Conservation (phyloP, 2,888 invertebrate species). For the Ferdinandea cuprea region DNA sequence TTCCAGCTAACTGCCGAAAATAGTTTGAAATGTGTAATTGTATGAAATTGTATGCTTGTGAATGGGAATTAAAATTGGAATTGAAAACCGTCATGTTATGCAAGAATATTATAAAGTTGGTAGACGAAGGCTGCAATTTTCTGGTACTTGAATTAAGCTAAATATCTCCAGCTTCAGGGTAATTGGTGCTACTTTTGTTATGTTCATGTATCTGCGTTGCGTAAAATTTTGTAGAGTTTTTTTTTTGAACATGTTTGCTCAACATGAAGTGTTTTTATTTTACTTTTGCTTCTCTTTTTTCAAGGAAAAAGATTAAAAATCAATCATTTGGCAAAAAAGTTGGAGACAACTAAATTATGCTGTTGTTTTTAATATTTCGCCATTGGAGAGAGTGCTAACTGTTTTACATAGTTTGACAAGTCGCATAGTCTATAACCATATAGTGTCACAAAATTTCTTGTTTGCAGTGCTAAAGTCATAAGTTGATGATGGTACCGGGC, state of each 20-base stretch:
- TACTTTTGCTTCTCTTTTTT: too few relatives aligned
- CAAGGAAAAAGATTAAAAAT: slow-evolving; percentile 3
- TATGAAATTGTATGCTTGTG: slow-evolving; percentile 31
- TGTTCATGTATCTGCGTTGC: slow-evolving; percentile 3
- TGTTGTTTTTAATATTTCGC: too few relatives aligned
- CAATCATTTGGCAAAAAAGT: slow-evolving; percentile 4
- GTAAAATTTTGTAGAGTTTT: slow-evolving; percentile 8
- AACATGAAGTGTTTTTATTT: too few relatives aligned
- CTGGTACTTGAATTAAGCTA: slow-evolving; percentile 48
- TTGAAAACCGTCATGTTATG: slow-evolving; percentile 38
- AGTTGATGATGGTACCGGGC: too few relatives aligned
- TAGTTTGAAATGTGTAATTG: too few relatives aligned
- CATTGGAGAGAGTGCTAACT: too few relatives aligned
- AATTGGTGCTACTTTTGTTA: slow-evolving; percentile 33
- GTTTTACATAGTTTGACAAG: too few relatives aligned
- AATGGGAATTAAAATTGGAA: neutral
- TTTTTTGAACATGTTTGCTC: slow-evolving; percentile 18
- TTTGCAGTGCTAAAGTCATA: too few relatives aligned
- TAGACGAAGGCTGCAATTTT: slow-evolving; percentile 53
- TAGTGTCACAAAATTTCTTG: too few relatives aligned
- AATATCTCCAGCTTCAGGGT: slow-evolving; percentile 22
- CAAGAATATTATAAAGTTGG: slow-evolving; percentile 40
- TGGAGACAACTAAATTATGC: neutral
- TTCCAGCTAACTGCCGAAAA: too few relatives aligned
- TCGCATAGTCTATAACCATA: too few relatives aligned